These are phyloP conservation scores for Cenopis cana DNA, from an alignment of 2,888 invertebrate genomes.

Conservation along the genomic window DNA sequence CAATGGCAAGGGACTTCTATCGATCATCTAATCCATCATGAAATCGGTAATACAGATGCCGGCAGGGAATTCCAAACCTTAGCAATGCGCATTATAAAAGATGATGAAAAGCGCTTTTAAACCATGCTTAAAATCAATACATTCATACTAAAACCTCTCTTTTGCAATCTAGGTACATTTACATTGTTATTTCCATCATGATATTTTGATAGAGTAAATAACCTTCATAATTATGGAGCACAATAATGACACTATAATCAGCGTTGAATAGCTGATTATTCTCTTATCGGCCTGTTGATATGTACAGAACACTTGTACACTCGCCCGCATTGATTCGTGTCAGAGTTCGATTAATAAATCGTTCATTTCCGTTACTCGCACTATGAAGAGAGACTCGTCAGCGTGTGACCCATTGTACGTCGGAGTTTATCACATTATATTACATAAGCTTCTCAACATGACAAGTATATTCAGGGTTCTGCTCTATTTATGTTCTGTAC, in stretches of 20 bases:
- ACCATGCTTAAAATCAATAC: too few relatives aligned
- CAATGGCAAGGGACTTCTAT: too few relatives aligned
- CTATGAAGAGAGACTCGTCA: slow-evolving; percentile 19
- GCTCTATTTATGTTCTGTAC: not conserved
- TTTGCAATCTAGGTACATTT: too few relatives aligned
- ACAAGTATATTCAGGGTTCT: not conserved
- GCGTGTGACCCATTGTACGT: slow-evolving; percentile 4
- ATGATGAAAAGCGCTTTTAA: too few relatives aligned
- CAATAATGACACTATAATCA: slow-evolving; percentile 4
- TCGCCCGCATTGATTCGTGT: slow-evolving; percentile 9
- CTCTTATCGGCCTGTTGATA: slow-evolving; percentile 25
- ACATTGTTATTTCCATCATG: too few relatives aligned
- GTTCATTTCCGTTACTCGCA: slow-evolving; percentile 5
- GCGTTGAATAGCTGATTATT: slow-evolving; percentile 20
- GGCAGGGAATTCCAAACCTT: too few relatives aligned
- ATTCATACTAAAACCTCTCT: too few relatives aligned
- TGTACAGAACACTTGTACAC: slow-evolving; percentile 24
- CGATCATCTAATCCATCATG: too few relatives aligned
- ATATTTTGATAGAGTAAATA: slow-evolving; percentile 1
- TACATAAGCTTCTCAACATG: slow-evolving; percentile 1
- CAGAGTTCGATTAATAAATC: slow-evolving; percentile 10
- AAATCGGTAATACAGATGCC: too few relatives aligned
- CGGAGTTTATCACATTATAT: slow-evolving; percentile 27
- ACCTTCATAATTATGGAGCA: not conserved
- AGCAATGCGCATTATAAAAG: too few relatives aligned